phyloP scores from a whole-genome alignment of 2,888 invertebrate species.

The Carpatolechia fugitivella region DNA sequence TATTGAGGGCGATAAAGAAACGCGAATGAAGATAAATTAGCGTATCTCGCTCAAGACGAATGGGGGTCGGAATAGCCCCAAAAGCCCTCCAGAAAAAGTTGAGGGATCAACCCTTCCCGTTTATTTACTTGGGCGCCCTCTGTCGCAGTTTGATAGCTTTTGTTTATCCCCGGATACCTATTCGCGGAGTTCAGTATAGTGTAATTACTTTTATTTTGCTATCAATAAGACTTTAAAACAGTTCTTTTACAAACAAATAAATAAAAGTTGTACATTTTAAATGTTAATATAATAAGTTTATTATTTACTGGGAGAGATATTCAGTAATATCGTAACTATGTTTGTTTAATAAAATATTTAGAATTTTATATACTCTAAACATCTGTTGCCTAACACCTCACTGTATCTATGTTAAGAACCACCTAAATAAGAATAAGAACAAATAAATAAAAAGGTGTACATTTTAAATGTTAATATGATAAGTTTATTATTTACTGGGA shows the following conservation, averaged over 20 bases:
- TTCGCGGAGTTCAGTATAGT: not conserved
- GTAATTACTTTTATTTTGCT: not conserved
- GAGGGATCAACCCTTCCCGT: slow-evolving; percentile 66
- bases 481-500: too few species aligned
- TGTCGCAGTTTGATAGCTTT: slow-evolving; percentile 57
- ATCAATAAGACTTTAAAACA: not conserved
- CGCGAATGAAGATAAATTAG: slow-evolving; percentile 71
- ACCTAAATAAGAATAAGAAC: too few species aligned
- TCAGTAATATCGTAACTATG: too few species aligned
- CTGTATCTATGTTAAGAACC: not conserved
- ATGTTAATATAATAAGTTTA: too few species aligned
- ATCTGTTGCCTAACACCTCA: not conserved
- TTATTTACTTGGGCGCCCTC: slow-evolving; percentile 57
- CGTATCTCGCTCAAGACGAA: slow-evolving; percentile 66
- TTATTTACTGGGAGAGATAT: too few species aligned
- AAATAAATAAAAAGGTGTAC: not conserved
- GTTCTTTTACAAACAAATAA: not conserved
- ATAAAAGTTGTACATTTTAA: not conserved
- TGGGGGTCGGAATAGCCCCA: slow-evolving; percentile 52
- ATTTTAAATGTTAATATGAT: too few species aligned
- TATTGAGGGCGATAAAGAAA: slow-evolving; percentile 61
- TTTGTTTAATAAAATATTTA: too few species aligned
- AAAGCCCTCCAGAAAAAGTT: slow-evolving; percentile 57
- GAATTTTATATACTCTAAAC: not conserved
- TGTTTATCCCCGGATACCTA: slow-evolving; percentile 19